Evolutionary conservation across 2,113 vertebrate species (phyloP), one percentile per base, ranked within the genome.

Genomic region (Tupaia chinensis): DNA sequence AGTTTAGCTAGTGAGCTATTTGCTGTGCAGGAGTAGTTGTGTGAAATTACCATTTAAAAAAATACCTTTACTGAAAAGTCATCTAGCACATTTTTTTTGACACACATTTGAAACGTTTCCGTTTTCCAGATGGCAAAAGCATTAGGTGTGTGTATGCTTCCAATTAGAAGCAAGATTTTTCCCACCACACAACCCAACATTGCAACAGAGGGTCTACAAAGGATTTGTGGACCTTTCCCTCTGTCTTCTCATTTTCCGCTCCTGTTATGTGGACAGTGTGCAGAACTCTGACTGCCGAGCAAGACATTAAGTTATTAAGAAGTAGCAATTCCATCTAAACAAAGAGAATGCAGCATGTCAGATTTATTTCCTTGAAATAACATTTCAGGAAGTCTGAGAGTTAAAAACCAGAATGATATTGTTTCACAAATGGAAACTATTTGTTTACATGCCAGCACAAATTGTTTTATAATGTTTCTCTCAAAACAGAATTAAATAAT

Each of bases 371-470:
- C 87, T 97, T 89, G 29, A 92, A 96, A 97, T n/a, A 77, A 89
- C 61, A 44, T 90, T 76, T 69, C 61, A 93, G 74, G 93, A 97
- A 95, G 79, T n/a, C 10, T 44, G 60, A 78, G 94, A 93, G 81
- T 92, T 93, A 96, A 95, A 93, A 94, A 87, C 61, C 89, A 94
- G 87, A 94, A 95, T 77, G 65, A n/a, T 69, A 87, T 97, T 95
- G 79, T 97, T 96, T 95, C 89, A 60, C 84, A 79, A 96, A 96
- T 92, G 96, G 94, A 95, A 93, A 69, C 72, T 81, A 87, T 96
- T 96, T 97, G 89, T 93, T 86, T 80, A 9, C 14, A 34, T 15
- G 15, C 77, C 89, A 63, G 15, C 73, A 84, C 85, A 94, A 91
- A 95, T 89, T 91, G 92, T 78, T 95, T 79, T 74, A 65, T 86